Conservation (phyloP, 2,113 vertebrate species). For the Acanthisitta chloris region DNA sequence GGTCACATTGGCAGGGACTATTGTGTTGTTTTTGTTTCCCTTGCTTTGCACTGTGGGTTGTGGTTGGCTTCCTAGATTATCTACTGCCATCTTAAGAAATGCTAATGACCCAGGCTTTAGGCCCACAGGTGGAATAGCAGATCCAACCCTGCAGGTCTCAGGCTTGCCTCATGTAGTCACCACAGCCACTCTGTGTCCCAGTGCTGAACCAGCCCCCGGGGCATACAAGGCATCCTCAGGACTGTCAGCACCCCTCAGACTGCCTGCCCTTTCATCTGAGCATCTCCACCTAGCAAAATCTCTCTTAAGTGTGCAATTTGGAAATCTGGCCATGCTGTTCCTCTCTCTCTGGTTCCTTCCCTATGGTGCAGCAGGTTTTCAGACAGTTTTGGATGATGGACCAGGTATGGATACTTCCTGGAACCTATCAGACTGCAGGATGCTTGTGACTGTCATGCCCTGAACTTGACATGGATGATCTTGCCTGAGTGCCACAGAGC, state of each 20-base stretch:
- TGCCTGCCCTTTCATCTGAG: neutral
- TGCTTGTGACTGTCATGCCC: accelerated
- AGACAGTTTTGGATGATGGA: neutral
- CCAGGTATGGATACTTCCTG: neutral
- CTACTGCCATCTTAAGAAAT: constrained; percentile 17
- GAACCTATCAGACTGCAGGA: neutral
- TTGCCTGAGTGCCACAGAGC: neutral
- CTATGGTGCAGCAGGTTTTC: neutral
- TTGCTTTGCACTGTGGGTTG: neutral
- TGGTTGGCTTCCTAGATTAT: neutral
- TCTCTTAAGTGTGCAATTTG: neutral
- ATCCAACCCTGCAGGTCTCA: neutral
- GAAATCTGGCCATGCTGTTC: neutral
- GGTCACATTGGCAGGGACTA: constrained; percentile 23
- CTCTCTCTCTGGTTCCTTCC: neutral
- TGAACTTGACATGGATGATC: neutral
- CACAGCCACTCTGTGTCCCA: neutral
- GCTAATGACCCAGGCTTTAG: neutral
- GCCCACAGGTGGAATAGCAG: neutral
- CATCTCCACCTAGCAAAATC: neutral
- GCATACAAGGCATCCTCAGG: neutral
- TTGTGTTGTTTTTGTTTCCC: constrained; percentile 25
- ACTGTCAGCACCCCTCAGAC: neutral
- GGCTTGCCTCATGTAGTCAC: neutral
- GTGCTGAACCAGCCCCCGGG: neutral